Evolutionary conservation across 1,140 invertebrate genomes (phyloP), one percentile per base, ranked within the genome.

Genomic region (Lordiphosa clarofinis): DNA sequence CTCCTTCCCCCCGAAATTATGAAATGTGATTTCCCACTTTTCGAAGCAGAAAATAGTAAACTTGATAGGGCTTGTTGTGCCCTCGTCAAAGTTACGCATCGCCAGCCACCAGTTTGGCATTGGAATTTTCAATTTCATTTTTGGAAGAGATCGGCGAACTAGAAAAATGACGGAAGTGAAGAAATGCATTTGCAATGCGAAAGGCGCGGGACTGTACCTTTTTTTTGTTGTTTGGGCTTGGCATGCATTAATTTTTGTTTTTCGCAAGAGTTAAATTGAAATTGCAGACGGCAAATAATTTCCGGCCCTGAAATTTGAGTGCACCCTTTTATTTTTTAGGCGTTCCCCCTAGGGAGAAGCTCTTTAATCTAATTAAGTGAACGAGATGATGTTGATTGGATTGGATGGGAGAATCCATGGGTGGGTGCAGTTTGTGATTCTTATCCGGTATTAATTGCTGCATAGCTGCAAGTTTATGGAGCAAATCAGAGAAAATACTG

Each of bases 251-350:
- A 31, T 36, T 15, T 36, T 11, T 33, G n/a, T 38, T 36, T 36
- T 44, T 38, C 40, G 28, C 28, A 31, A 31, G 28, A 31, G 28
- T 62, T 57, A 58, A 82, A 82, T 82, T 82, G 78, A 82, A 82
- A 84, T 69, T 69, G 78, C 76, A 82, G 76, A 82, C 76, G 56
- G 54, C 73, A 73, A 68, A 82, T 78, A 73, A 82, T 84, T 82
- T 82, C 76, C 76, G 78, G 78, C 43, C 67, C 55, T 81, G 72
- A 84, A 82, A 84, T 82, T 72, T 56, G 76, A 81, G 75, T 81
- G 70, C 76, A 79, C 75, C 75, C 75, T 81, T 74, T 43, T 10
- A n/a, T 28, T 38, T 21, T 31, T 52, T 13, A 46, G 15, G 40
- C 49, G 49, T 33, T 37, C 35, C 35, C 53, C 61, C 47, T 36